phyloP scores from a whole-genome alignment of 2,797 vertebrate species.

The Halcyon badia region DNA sequence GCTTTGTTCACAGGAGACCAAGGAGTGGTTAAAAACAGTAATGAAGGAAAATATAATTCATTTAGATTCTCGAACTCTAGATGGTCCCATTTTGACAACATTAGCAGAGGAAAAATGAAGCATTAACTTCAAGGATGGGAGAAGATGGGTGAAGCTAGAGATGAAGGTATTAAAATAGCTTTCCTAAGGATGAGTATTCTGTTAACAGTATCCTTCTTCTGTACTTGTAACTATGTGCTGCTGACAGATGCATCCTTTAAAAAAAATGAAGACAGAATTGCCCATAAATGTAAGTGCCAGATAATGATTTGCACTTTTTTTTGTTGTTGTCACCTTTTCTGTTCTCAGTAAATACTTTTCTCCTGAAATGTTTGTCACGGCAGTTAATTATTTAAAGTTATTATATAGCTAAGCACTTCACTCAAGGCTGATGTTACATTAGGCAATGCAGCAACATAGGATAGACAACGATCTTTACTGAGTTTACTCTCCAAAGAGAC shows the following conservation, averaged over 20 bases:
- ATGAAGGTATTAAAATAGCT: background rate
- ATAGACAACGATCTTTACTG: background rate
- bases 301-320: background rate
- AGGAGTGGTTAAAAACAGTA: background rate
- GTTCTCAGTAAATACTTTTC: constrained; percentile 5
- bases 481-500: background rate
- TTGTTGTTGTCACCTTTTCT: background rate
- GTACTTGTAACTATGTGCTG: background rate
- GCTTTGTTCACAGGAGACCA: constrained; percentile 1
- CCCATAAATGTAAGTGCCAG: background rate
- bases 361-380: background rate
- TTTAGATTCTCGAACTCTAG: constrained; percentile 11
- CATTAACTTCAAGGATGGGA: background rate
- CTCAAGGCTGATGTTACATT: background rate
- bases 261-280: background rate
- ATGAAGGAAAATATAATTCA: background rate
- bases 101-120: background rate
- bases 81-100: background rate
- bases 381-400: constrained; percentile 21
- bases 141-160: background rate
- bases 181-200: background rate
- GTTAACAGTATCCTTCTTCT: background rate
- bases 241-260: background rate
- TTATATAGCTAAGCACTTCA: background rate
- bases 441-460: background rate